Evolutionary conservation across 2,113 vertebrate species (phyloP), one percentile per base, ranked within the genome.

Genomic region (Chlorodrepanis virens): DNA sequence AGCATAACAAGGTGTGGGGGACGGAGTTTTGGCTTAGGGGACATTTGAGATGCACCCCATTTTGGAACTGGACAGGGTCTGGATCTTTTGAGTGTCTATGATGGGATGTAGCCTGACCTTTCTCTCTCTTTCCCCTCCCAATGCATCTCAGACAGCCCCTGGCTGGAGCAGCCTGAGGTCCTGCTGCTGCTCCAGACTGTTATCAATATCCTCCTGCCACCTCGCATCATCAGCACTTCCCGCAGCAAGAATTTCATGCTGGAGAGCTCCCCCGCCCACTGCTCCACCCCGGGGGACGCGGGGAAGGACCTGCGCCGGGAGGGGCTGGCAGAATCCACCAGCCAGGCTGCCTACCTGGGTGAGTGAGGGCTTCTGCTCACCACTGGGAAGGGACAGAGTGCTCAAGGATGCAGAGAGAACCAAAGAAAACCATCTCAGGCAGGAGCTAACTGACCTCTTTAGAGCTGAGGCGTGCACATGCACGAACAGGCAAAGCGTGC

Each of bases 241-340:
- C 98, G 99, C 94, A 99, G 99, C 97, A 99, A 99, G 97, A 99
- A 99, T 95, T 99, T 99, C 65, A 99, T 99, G 98, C 89, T 99
- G 97, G 99, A 99, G 76, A 99, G 99, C 14, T 99, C 99, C 5
- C 99, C 99, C 0, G 99, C 99, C 29, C 99, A 99, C 96, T 99
- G 99, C 96, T 99, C 99, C 95, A 99, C 99, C 1, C 99, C 99
- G 0, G 99, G 99, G 12, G 99, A 99, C 52, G 97, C 98, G 0
- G 99, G 99, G 50, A 99, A 99, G 96, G 99, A 99, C 84, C 92
- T 99, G 91, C 98, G 99, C 39, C 96, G 99, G 49, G 99, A 99
- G 94, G 99, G 99, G 5, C 96, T 99, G 2, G 99, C 99, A 0
- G 99, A 99, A 96, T 99, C 99, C 88, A 99, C 99, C 77, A 99